Conservation (phyloP, 2,797 vertebrate genomes). For the Clarias pachynema region DNA sequence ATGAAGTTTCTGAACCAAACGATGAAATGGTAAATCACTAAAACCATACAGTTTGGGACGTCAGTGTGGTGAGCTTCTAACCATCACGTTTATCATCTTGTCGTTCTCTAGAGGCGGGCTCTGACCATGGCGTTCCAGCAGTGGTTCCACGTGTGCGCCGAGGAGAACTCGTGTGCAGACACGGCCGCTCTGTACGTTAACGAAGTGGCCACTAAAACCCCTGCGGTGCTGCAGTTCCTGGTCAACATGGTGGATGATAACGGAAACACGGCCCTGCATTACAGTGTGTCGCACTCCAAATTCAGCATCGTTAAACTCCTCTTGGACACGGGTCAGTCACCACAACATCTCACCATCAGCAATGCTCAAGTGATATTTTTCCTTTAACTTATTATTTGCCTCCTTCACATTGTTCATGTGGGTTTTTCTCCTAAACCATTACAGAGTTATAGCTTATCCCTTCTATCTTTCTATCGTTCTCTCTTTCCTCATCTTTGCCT, state of each 20-base stretch:
- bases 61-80: not conserved
- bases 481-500: not conserved
- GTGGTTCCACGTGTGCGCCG: conserved; percentile 90
- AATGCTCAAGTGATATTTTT: not conserved
- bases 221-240: conserved; percentile 80
- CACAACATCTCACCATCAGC: not conserved
- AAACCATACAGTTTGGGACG: not conserved
- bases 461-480: too few relatives aligned
- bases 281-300: conserved; percentile 94
- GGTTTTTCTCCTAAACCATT: not conserved
- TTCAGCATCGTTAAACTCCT: conserved; percentile 85
- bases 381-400: not conserved
- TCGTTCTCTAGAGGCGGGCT: conserved; percentile 69
- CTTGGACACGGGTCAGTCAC: conserved; percentile 84
- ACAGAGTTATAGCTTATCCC: not conserved
- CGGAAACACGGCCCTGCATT: conserved; percentile 93
- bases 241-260: conserved; percentile 92
- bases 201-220: conserved; percentile 69
- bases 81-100: not conserved
- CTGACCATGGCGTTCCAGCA: conserved; percentile 83
- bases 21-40: conserved; percentile 69
- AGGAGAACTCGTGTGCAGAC: conserved; percentile 77
- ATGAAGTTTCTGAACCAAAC: conserved; percentile 79
- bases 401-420: not conserved
- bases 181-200: conserved; percentile 77